Percentiles rank a stretch among this genome's conserved stretches.
These are phyloP conservation scores for Rattus rattus DNA, from an alignment of 2,113 vertebrate genomes.

Conservation along the genomic window DNA sequence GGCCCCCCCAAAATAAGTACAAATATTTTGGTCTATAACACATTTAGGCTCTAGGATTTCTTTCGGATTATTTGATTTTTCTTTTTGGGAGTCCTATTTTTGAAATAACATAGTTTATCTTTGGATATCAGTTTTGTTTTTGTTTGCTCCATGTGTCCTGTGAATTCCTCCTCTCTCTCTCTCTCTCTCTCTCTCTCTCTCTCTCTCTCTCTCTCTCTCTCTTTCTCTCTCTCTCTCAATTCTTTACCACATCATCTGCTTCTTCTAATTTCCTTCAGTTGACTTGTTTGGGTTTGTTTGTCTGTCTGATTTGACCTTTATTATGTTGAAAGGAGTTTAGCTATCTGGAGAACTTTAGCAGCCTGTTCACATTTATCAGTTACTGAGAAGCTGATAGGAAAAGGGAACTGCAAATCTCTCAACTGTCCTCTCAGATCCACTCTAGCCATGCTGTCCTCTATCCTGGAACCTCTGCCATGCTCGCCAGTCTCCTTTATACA, in stretches of 20 bases:
- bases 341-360: not conserved
- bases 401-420: not conserved
- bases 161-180: not conserved
- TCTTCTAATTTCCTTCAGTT: not conserved
- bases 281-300: not conserved
- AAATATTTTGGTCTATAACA: not conserved
- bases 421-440: not conserved
- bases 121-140: not conserved
- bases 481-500: not conserved
- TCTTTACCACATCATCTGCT: not conserved
- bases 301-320: not conserved
- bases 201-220: too few relatives aligned
- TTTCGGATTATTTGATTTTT: not conserved
- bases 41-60: not conserved
- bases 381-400: not conserved
- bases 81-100: not conserved
- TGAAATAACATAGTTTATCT: not conserved
- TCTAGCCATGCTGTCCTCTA: not conserved
- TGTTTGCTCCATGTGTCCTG: not conserved
- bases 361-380: not conserved
- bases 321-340: not conserved
- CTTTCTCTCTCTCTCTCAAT: too few relatives aligned
- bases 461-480: rapidly evolving
- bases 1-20: not conserved
- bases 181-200: too few relatives aligned